These are phyloP conservation scores for Ecdyonurus torrentis DNA, from an alignment of 2,888 invertebrate species.

Conservation along the genomic window DNA sequence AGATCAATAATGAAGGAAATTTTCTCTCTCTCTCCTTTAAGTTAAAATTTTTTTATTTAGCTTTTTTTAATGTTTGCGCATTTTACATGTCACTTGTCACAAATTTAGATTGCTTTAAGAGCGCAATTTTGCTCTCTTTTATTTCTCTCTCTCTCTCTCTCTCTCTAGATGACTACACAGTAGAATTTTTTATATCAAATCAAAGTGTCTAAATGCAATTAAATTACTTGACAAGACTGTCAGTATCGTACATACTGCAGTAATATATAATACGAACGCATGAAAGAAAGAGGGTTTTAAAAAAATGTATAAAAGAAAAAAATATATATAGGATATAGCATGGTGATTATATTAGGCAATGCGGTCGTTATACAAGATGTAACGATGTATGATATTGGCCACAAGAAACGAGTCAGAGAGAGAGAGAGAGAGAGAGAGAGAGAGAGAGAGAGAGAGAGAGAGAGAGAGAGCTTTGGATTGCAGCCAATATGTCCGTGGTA, in stretches of 20 bases:
- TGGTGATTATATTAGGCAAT: neutral
- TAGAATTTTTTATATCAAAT: neutral
- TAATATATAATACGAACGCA: too few species aligned
- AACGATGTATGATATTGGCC: constrained; percentile 1
- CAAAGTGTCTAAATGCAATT: neutral
- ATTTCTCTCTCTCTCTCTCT: neutral
- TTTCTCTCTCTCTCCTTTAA: too few species aligned
- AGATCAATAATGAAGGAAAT: neutral
- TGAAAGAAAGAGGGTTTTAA: too few species aligned
- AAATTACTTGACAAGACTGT: neutral
- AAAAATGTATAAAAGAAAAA: too few species aligned
- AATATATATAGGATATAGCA: too few species aligned
- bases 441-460: too few species aligned
- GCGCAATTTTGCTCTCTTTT: neutral
- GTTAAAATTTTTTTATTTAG: neutral
- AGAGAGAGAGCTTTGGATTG: neutral
- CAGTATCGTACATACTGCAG: neutral
- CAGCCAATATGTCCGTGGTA: neutral
- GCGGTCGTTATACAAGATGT: neutral
- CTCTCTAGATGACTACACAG: neutral
- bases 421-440: too few species aligned
- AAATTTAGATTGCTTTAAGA: neutral
- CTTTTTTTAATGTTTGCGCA: neutral
- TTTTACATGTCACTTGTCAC: neutral
- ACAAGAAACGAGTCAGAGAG: too few species aligned